These are phyloP conservation scores for Pogonomyrmex californicus DNA, from an alignment of 1,140 invertebrate genomes.

Conservation along the genomic window DNA sequence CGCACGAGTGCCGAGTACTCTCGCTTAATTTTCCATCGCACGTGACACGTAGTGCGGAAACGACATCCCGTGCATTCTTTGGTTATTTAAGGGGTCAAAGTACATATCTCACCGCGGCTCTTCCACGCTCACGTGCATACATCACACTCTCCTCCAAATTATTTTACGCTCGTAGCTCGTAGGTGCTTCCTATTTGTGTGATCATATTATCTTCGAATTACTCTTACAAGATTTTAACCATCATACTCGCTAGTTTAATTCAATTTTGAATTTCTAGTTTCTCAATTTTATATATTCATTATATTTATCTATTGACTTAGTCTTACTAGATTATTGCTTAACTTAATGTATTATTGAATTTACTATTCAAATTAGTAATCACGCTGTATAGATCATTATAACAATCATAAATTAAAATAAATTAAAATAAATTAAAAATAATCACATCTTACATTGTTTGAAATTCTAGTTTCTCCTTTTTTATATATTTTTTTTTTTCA, in stretches of 20 bases:
- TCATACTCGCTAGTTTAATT: slow-evolving; percentile 18
- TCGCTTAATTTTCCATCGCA: slow-evolving; percentile 50
- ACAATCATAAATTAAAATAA: neutral
- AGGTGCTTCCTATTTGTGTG: slow-evolving; percentile 50
- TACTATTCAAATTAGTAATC: neutral
- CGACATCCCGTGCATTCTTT: slow-evolving; percentile 61
- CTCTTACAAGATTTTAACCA: slow-evolving; percentile 17
- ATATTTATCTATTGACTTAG: neutral
- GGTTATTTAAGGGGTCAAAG: slow-evolving; percentile 73
- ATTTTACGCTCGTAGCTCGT: slow-evolving; percentile 59
- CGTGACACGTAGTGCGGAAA: slow-evolving; percentile 38
- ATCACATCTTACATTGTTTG: neutral
- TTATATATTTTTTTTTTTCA: neutral
- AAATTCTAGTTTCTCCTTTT: neutral
- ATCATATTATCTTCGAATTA: slow-evolving; percentile 54
- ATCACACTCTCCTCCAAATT: slow-evolving; percentile 57
- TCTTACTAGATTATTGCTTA: neutral
- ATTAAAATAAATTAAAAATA: neutral
- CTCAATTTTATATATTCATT: neutral
- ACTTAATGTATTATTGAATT: neutral
- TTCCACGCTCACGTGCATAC: slow-evolving; percentile 42
- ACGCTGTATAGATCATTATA: neutral
- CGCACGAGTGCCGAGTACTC: slow-evolving; percentile 11
- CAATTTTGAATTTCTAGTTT: slow-evolving; percentile 19
- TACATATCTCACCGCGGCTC: slow-evolving; percentile 45